Percentiles rank a stretch among this genome's conserved stretches.
Evolutionary conservation across 2,888 invertebrate genomes (phyloP).

Genomic region (Rhimphoctona megacephalus): DNA sequence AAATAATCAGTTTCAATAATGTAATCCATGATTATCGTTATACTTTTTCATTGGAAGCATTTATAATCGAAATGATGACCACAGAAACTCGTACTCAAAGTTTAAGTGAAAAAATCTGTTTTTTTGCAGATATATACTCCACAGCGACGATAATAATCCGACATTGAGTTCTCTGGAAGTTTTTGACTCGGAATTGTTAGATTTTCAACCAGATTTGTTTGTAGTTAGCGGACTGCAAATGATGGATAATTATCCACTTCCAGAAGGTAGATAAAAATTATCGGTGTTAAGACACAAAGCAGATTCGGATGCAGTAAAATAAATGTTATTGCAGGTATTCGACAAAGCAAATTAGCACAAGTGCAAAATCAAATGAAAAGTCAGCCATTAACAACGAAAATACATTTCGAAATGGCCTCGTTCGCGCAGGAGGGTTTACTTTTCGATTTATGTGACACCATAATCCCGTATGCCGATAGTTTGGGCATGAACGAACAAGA

Average conservation of each 20-base stretch:
- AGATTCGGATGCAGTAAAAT: background rate
- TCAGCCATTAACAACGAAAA: conserved; percentile 87
- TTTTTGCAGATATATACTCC: conserved; percentile 89
- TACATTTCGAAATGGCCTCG: conserved; percentile 96
- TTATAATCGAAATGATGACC: background rate
- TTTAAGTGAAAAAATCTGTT: background rate
- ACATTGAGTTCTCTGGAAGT: conserved; percentile 90
- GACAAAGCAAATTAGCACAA: conserved; percentile 88
- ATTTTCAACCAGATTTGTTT: conserved; percentile 90
- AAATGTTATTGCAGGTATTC: conserved; percentile 86
- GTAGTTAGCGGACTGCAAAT: conserved; percentile 94
- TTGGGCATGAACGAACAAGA: conserved; percentile 96
- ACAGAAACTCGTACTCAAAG: background rate
- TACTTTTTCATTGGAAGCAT: no score
- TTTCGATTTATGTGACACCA: conserved; percentile 88
- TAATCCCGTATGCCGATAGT: conserved; percentile 92
- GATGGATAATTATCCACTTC: conserved; percentile 94
- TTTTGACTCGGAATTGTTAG: conserved; percentile 87
- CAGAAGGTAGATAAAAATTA: conserved; percentile 84
- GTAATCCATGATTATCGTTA: no score
- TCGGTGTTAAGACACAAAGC: background rate
- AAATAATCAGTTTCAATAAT: no score
- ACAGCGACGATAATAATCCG: conserved; percentile 93
- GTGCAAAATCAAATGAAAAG: conserved; percentile 89
- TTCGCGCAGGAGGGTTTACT: conserved; percentile 91